Evolutionary conservation across 2,888 invertebrate genomes (phyloP).

Genomic region (Gasteruption jaculator): DNA sequence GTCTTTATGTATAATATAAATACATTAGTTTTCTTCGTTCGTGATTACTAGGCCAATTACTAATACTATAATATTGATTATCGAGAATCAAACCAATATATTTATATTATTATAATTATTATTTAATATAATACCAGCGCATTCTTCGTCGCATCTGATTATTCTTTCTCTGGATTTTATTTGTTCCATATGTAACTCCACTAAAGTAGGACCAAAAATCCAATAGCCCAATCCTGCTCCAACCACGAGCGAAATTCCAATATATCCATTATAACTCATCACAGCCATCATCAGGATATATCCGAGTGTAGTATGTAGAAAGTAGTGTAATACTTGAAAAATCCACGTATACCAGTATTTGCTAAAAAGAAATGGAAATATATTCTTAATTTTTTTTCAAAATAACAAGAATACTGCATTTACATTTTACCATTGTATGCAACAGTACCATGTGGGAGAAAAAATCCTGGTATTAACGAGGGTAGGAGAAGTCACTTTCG

Average conservation of each 20-base stretch:
- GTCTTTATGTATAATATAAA: no score
- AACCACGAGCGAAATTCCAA: slow-evolving; percentile 61
- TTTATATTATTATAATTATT: neutral
- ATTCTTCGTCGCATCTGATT: slow-evolving; percentile 37
- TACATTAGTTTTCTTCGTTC: no score
- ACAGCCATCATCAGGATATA: slow-evolving; percentile 70
- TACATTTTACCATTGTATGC: no score
- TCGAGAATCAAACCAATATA: neutral
- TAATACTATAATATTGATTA: no score
- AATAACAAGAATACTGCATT: neutral
- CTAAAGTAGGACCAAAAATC: slow-evolving; percentile 55
- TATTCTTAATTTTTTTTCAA: neutral
- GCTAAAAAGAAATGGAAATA: slow-evolving; percentile 27
- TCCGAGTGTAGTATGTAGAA: slow-evolving; percentile 59
- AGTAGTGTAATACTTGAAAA: slow-evolving; percentile 55
- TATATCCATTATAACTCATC: slow-evolving; percentile 70
- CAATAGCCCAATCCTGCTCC: slow-evolving; percentile 63
- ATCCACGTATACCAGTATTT: slow-evolving; percentile 44
- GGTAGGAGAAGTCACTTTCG: slow-evolving; percentile 33
- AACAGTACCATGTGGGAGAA: no score
- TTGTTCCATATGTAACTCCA: slow-evolving; percentile 55
- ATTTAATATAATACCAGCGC: slow-evolving; percentile 35
- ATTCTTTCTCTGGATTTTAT: slow-evolving; percentile 40
- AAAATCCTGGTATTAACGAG: no score
- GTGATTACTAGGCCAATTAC: no score